These are phyloP conservation scores for Paradisaea rubra DNA, from an alignment of 2,113 vertebrate genomes.

Conservation along the genomic window DNA sequence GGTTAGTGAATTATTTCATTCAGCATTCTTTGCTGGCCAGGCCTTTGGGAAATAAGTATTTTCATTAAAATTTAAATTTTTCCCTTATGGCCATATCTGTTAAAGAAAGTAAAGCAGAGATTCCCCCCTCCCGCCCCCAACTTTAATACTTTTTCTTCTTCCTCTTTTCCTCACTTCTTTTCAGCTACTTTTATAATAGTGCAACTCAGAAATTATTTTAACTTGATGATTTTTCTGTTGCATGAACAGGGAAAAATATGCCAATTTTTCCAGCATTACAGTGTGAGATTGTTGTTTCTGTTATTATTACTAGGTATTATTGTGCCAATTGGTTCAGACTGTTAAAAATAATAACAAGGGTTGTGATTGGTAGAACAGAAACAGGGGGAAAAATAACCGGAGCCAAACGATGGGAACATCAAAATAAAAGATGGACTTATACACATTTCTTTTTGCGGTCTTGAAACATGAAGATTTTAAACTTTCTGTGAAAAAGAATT, in stretches of 20 bases:
- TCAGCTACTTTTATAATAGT: not conserved
- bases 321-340: not conserved
- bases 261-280: not conserved
- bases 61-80: constrained; percentile 69
- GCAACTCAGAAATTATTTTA: not conserved
- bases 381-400: not conserved
- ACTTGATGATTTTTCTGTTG: not conserved
- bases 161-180: not conserved
- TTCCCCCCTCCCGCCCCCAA: not conserved
- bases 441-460: not conserved
- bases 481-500: not conserved
- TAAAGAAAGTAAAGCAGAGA: not conserved
- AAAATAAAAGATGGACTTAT: not conserved
- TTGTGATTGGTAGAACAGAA: not conserved
- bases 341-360: not conserved
- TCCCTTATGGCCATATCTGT: not conserved
- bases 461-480: not conserved
- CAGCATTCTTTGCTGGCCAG: constrained; percentile 44
- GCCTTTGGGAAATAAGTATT: constrained; percentile 57
- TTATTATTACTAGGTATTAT: not conserved
- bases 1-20: constrained; percentile 47
- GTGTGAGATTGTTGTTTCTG: not conserved
- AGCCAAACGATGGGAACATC: not conserved
- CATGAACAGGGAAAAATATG: not conserved
- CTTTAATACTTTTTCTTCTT: not conserved